Evolutionary conservation across 2,113 vertebrate species (phyloP).

Genomic region (Galeopterus variegatus): DNA sequence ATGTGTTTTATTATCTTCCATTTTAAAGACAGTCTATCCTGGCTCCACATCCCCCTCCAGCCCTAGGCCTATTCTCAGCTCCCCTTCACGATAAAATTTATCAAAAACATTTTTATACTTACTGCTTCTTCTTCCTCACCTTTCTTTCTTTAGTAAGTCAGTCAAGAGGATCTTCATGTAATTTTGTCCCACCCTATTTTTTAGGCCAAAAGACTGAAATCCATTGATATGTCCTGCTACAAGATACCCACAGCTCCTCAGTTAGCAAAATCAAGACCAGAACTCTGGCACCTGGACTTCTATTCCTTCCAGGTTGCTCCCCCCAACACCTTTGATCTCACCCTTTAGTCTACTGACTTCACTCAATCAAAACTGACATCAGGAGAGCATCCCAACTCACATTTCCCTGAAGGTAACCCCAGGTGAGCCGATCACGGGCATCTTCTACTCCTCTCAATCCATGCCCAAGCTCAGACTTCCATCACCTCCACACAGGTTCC

Average conservation of each 20-base stretch:
- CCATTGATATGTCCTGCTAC: neutral
- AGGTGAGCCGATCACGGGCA: neutral
- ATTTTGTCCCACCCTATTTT: neutral
- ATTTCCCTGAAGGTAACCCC: neutral
- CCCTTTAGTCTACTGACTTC: neutral
- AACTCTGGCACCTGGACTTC: neutral
- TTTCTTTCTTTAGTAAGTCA: neutral
- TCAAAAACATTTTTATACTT: neutral
- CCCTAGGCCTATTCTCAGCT: neutral
- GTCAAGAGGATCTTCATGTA: neutral
- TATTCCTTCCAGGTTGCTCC: neutral
- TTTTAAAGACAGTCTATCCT: neutral
- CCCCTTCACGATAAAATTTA: neutral
- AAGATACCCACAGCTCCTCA: neutral
- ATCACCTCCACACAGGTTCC: accelerated
- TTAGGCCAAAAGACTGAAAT: neutral
- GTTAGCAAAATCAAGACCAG: neutral
- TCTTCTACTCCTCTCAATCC: neutral
- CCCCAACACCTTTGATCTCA: neutral
- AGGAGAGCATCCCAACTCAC: neutral
- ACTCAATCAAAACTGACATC: neutral
- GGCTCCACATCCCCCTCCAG: neutral
- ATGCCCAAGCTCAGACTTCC: neutral
- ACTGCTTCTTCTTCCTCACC: neutral
- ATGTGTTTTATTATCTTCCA: neutral